These are phyloP conservation scores for Isurus oxyrinchus DNA, from an alignment of 2,113 vertebrate species.

Conservation along the genomic window DNA sequence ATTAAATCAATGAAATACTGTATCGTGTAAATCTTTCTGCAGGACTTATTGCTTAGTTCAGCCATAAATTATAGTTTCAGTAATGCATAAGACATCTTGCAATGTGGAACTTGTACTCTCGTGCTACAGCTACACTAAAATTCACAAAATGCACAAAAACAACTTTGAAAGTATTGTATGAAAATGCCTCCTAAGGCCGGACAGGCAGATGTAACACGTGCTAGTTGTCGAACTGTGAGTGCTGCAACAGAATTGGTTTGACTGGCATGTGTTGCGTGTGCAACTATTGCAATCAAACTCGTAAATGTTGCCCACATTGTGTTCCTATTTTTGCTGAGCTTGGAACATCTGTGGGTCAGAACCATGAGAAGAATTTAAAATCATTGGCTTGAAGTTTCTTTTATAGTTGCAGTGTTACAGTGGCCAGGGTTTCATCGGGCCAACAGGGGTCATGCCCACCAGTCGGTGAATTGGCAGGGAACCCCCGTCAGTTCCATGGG, in stretches of 20 bases:
- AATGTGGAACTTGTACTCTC: neutral
- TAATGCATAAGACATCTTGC: neutral
- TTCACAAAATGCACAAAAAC: neutral
- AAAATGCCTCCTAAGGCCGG: neutral
- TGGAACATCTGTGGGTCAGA: neutral
- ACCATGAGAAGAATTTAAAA: neutral
- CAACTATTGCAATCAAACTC: neutral
- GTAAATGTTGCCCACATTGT: neutral
- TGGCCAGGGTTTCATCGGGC: neutral
- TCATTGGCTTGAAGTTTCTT: neutral
- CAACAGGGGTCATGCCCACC: neutral
- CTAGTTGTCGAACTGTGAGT: neutral
- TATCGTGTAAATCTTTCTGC: neutral
- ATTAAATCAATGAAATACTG: conserved; percentile 19
- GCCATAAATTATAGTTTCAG: neutral
- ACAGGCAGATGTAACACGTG: neutral
- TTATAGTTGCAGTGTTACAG: neutral
- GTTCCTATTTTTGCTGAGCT: neutral
- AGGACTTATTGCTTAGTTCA: neutral
- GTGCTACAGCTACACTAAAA: neutral
- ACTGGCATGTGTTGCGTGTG: neutral
- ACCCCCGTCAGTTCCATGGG: too few species aligned
- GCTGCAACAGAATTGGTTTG: neutral
- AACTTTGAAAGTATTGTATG: neutral
- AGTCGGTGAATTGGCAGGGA: neutral